A percentile compares a stretch with the other conserved stretches of the same genome.
phyloP scores from a whole-genome alignment of 37 sponge, comb jelly and placozoan genomes.

The Mnemiopsis leidyi region DNA sequence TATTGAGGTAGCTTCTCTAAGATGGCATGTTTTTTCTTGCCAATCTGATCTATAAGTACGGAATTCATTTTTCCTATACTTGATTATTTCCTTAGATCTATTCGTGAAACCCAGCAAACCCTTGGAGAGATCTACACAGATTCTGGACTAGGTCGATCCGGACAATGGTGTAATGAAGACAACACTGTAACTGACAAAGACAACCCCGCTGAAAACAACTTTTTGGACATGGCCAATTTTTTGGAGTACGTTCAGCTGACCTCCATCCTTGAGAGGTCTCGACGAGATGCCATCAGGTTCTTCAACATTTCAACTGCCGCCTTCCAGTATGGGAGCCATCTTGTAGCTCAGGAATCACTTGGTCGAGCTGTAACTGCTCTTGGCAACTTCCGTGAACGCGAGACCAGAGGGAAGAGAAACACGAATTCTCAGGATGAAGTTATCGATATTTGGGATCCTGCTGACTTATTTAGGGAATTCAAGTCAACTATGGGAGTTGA shows the following conservation, averaged over 20 bases:
- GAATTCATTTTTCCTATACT: too few species aligned
- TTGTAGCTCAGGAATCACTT: slow-evolving; percentile 14
- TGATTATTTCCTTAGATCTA: too few species aligned
- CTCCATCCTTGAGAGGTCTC: background rate
- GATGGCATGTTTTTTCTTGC: too few species aligned
- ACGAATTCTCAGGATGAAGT: background rate
- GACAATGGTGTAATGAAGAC: background rate
- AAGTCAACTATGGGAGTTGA: background rate
- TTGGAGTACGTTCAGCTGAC: slow-evolving; percentile 62
- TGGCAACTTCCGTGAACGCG: background rate
- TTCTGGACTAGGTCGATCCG: too few species aligned
- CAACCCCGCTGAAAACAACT: slow-evolving; percentile 2
- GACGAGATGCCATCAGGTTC: background rate
- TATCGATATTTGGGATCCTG: background rate
- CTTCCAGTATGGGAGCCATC: background rate
- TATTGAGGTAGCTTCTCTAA: too few species aligned
- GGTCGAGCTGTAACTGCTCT: background rate
- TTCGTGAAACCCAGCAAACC: too few species aligned
- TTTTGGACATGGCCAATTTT: slow-evolving; percentile 28
- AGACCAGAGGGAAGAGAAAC: background rate
- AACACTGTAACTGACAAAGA: background rate
- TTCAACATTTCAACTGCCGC: slow-evolving; percentile 59
- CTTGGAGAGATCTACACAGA: too few species aligned
- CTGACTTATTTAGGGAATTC: background rate
- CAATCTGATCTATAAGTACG: too few species aligned